Evolutionary conservation across 2,797 vertebrate genomes (phyloP).

Genomic region (Hippopotamyrus pictus): DNA sequence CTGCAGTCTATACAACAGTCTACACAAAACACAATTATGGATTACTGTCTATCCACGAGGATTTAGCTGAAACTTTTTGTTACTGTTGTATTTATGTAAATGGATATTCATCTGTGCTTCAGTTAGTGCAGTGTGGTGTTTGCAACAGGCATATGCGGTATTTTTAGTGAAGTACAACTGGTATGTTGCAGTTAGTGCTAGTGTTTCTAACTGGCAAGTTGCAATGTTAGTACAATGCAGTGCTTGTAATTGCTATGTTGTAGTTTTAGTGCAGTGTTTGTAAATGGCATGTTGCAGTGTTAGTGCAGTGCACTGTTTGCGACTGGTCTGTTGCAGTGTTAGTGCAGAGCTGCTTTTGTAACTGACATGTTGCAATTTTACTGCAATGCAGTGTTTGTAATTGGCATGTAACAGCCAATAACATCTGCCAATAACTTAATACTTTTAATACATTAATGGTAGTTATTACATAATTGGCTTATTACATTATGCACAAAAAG

Average conservation of each 20-base stretch:
- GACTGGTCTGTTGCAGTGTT: neutral
- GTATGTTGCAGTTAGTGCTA: neutral
- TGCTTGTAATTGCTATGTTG: neutral
- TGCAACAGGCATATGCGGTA: neutral
- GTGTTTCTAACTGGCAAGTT: neutral
- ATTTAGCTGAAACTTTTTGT: neutral
- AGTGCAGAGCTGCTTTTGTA: neutral
- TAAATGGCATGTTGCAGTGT: neutral
- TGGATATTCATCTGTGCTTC: neutral
- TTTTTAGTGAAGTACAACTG: neutral
- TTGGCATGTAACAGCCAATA: neutral
- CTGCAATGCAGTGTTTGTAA: neutral
- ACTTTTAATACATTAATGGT: neutral
- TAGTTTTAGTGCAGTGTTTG: neutral
- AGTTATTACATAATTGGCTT: neutral
- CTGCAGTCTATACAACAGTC: neutral
- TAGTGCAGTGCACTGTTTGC: neutral
- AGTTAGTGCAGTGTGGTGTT: neutral
- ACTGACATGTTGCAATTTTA: neutral
- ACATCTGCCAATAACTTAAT: neutral
- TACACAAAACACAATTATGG: neutral
- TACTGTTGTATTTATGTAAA: neutral
- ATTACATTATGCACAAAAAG: neutral
- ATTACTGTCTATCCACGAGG: neutral
- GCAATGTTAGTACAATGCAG: neutral